Base-by-base conservation (phyloP, 1,140 invertebrate genomes). In the Delia radicum region DNA sequence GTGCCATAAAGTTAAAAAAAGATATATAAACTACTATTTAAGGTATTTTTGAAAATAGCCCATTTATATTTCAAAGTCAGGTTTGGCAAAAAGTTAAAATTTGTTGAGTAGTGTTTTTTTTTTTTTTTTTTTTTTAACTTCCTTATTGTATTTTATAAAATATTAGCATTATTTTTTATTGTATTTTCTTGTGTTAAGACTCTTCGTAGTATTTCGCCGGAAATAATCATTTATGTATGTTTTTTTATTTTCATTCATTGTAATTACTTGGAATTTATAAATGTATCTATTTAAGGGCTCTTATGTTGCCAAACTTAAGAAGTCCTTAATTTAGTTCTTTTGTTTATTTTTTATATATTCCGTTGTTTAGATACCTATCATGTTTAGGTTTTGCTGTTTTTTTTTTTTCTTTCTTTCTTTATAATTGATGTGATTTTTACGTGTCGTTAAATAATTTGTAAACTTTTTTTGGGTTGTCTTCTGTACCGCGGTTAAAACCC, bases 391-490 rank as follows among this genome's bases (percentile, higher is more conserved):
- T 75, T 29, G 76, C 5, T 69, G 26, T 29, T 78, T 46, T 73
- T 79, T 72, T 77, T 77, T 80, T 82, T 80, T 78, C 18, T 74
- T 21, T 65, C 33, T 73, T 31, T 77, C 73, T 28, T 79, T 80
- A 83, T 81, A 83, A 83, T 83, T 83, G 82, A 83, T 83, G 82
- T 79, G 81, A 80, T 82, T 83, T 82, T 83, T 80, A 83, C 82
- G 82, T 83, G 82, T 78, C 73, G 71, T 61, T 77, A 79, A 79
- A 77, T 74, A 80, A 80, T 81, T 82, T 75, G 65, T 76, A 55
- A 74, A 21, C 21, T 48, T 48, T 24, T n/a, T 37, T 26, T 63
- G 12, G 24, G 62, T 74, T 3, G 7, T 12, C n/a, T 13, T n/a
- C n/a, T n/a, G n/a, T n/a, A n/a, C n/a, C n/a, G n/a, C n/a, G n/a